Evolutionary conservation across 2,797 vertebrate species (phyloP).

Genomic region (Tolypeutes matacus): DNA sequence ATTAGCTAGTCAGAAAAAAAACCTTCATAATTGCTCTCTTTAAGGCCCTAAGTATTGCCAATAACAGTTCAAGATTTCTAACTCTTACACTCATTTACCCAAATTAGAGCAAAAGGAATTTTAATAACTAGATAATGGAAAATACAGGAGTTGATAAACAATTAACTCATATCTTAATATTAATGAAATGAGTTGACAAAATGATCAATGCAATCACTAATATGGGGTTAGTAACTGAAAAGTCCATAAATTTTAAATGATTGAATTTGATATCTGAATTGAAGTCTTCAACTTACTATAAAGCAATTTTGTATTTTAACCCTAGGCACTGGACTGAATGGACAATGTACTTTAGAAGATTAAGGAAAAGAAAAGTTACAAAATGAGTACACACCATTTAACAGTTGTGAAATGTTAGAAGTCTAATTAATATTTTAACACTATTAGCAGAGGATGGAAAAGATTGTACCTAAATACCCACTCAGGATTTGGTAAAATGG

Average conservation of each 20-base stretch:
- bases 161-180: not conserved
- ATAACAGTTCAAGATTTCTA: not conserved
- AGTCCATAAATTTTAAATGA: not conserved
- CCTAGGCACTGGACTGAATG: not conserved
- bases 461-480: not conserved
- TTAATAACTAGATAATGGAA: slow-evolving; percentile 22
- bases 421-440: slow-evolving; percentile 30
- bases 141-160: not conserved
- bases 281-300: not conserved
- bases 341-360: not conserved
- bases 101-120: slow-evolving; percentile 30
- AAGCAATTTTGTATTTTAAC: not conserved
- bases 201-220: not conserved
- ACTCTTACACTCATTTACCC: not conserved
- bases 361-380: slow-evolving; percentile 43
- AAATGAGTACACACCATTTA: slow-evolving; percentile 30
- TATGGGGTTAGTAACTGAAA: not conserved
- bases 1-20: not conserved
- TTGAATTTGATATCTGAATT: not conserved
- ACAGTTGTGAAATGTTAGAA: not conserved
- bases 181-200: not conserved
- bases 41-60: not conserved
- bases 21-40: not conserved
- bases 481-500: not conserved
- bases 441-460: not conserved